phyloP scores from a whole-genome alignment of 2,113 vertebrate genomes.

The Clinocottus analis region DNA sequence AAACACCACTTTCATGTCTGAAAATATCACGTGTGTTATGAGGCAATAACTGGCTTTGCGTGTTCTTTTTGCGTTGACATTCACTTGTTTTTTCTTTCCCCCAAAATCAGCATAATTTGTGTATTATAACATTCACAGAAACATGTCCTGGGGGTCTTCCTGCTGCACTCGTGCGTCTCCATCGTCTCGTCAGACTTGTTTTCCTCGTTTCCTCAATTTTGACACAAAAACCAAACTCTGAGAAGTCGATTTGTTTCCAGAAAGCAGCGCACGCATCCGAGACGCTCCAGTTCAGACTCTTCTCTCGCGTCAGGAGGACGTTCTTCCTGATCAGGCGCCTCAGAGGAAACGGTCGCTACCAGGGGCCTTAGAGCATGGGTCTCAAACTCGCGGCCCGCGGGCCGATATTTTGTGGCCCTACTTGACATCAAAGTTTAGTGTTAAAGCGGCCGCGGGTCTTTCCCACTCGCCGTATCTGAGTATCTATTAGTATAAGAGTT shows the following conservation, averaged over 20 bases:
- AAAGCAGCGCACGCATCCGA: not conserved
- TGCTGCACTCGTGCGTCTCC: not conserved
- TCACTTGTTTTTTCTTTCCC: slow-evolving; percentile 15
- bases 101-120: slow-evolving; percentile 15
- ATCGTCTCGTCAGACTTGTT: not conserved
- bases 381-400: too few relatives aligned
- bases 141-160: not conserved
- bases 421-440: too few relatives aligned
- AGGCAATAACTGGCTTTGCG: slow-evolving; percentile 15
- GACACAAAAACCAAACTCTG: not conserved
- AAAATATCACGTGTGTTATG: slow-evolving; percentile 19
- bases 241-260: slow-evolving; percentile 6
- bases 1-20: slow-evolving; percentile 28
- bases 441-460: too few relatives aligned
- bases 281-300: slow-evolving; percentile 11
- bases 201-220: not conserved
- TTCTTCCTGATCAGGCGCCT: not conserved
- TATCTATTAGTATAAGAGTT: too few relatives aligned
- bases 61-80: not conserved
- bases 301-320: not conserved
- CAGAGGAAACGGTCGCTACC: not conserved
- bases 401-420: too few relatives aligned
- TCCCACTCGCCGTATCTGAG: too few relatives aligned
- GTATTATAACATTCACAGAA: slow-evolving; percentile 1
- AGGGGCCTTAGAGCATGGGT: too few relatives aligned